phyloP scores from a whole-genome alignment of 2,113 vertebrate genomes.

The Muscicapa adusta region DNA sequence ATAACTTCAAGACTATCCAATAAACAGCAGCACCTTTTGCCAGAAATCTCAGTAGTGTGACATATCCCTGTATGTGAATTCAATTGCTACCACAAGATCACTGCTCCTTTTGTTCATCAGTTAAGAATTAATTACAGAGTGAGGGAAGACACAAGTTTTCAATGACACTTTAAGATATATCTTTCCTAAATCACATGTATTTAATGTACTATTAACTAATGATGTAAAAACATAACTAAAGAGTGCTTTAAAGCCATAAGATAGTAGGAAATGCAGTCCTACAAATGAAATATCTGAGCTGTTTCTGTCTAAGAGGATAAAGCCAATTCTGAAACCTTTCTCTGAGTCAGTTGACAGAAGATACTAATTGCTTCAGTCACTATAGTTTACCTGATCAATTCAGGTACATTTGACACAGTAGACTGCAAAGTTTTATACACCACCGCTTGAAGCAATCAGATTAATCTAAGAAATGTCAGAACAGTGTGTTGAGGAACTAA shows the following conservation, averaged over 20 bases:
- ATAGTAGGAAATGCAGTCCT: background rate
- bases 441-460: background rate
- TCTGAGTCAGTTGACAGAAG: background rate
- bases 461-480: background rate
- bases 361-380: background rate
- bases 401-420: background rate
- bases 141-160: conserved; percentile 43
- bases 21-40: background rate
- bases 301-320: background rate
- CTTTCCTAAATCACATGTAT: conserved; percentile 41
- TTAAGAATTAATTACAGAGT: conserved; percentile 35
- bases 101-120: background rate
- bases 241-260: conserved; percentile 1
- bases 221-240: conserved; percentile 10
- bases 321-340: background rate
- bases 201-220: conserved; percentile 22
- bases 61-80: conserved; percentile 11
- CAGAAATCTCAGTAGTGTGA: conserved; percentile 7
- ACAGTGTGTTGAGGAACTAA: background rate
- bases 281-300: background rate
- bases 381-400: background rate
- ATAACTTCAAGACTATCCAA: background rate
- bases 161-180: conserved; percentile 4
- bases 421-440: background rate
- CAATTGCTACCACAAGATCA: conserved; percentile 1